Conservation (phyloP, 2,888 invertebrate species). For the Peribatodes rhomboidaria region DNA sequence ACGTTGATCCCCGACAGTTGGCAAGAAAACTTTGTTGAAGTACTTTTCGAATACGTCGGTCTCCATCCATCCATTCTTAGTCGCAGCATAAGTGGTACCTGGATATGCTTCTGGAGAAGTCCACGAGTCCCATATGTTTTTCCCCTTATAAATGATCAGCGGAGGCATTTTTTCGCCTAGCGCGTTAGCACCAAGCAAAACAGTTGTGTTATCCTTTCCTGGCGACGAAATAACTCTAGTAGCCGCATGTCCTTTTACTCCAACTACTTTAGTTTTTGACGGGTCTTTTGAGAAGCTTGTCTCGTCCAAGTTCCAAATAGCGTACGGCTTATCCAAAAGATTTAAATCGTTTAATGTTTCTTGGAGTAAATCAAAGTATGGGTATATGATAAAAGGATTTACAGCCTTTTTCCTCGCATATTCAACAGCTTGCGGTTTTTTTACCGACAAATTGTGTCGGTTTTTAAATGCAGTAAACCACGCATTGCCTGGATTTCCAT, state of each 20-base stretch:
- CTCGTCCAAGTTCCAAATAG: slow-evolving; percentile 46
- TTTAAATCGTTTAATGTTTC: slow-evolving; percentile 23
- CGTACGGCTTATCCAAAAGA: slow-evolving; percentile 31
- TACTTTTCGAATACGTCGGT: slow-evolving; percentile 45
- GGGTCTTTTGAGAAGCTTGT: slow-evolving; percentile 46
- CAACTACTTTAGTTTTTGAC: slow-evolving; percentile 46
- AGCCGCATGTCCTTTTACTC: slow-evolving; percentile 27
- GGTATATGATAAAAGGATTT: slow-evolving; percentile 45
- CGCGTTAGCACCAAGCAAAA: slow-evolving; percentile 36
- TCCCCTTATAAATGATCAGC: slow-evolving; percentile 40
- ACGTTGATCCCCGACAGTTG: slow-evolving; percentile 37
- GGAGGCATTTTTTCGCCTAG: slow-evolving; percentile 35
- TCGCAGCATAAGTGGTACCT: slow-evolving; percentile 48
- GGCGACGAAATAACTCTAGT: slow-evolving; percentile 32
- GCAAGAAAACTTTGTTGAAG: slow-evolving; percentile 42
- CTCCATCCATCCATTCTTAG: slow-evolving; percentile 60
- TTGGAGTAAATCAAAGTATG: slow-evolving; percentile 41
- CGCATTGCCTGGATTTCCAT: slow-evolving; percentile 40
- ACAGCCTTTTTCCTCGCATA: slow-evolving; percentile 43
- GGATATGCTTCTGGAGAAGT: slow-evolving; percentile 31
- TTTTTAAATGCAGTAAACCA: slow-evolving; percentile 43
- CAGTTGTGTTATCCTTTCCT: slow-evolving; percentile 40
- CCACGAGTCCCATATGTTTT: slow-evolving; percentile 54
- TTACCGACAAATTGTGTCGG: background rate
- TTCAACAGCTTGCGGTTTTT: no score